Conservation (phyloP, 2,113 vertebrate genomes). For the Colius striatus region DNA sequence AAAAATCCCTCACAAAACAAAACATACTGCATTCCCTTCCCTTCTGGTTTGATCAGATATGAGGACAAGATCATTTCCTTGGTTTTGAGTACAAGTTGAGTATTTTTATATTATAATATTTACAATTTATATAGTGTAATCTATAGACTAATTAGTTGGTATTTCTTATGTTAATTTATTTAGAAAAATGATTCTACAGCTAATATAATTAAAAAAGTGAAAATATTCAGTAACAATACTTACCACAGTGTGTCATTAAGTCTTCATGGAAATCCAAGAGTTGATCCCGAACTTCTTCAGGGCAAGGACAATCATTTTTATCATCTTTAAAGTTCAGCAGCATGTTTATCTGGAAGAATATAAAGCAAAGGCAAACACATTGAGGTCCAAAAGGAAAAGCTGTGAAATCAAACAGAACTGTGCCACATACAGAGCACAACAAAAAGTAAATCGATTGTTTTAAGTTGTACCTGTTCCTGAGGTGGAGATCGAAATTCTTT, state of each 20-base stretch:
- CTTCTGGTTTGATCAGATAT: background rate
- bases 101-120: background rate
- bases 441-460: background rate
- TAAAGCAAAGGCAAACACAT: background rate
- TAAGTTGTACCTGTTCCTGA: constrained; percentile 89
- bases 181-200: background rate
- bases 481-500: constrained; percentile 96
- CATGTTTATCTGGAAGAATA: constrained; percentile 90
- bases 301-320: constrained; percentile 93
- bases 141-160: background rate
- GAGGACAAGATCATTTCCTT: background rate
- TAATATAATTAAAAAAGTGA: background rate
- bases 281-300: constrained; percentile 89
- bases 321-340: constrained; percentile 95
- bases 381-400: background rate
- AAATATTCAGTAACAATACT: background rate
- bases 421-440: background rate
- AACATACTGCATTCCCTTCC: background rate
- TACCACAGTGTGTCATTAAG: constrained; percentile 95
- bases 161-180: background rate
- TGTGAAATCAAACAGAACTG: background rate
- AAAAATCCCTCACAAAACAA: background rate
- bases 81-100: background rate
- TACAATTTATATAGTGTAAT: background rate
- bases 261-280: constrained; percentile 95